These are phyloP conservation scores for Macrotrachela quadricornifera DNA, from an alignment of 1,140 invertebrate genomes.

Conservation along the genomic window DNA sequence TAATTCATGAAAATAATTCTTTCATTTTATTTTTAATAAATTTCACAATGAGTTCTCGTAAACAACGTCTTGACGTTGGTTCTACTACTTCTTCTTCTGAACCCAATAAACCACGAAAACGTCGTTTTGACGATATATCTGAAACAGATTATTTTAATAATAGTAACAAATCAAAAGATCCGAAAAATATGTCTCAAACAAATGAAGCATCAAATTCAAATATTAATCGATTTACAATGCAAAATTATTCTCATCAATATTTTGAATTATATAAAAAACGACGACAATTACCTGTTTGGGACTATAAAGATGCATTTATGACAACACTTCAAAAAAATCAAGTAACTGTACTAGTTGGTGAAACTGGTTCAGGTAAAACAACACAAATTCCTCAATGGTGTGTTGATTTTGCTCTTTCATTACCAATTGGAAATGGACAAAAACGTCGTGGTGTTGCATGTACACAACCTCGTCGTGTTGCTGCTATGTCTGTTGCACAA, in stretches of 20 bases:
- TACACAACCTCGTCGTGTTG: conserved; percentile 87
- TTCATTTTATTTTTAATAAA: too few relatives aligned
- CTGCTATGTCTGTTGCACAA: conserved; percentile 94
- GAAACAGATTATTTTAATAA: too few relatives aligned
- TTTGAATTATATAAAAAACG: conserved; percentile 49
- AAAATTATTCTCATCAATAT: conserved; percentile 21
- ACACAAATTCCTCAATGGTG: conserved; percentile 52
- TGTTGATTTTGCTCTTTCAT: conserved; percentile 52
- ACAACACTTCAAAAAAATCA: conserved; percentile 65
- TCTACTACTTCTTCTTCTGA: too few relatives aligned
- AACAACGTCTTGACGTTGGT: too few relatives aligned
- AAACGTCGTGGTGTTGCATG: conserved; percentile 56
- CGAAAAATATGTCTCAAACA: too few relatives aligned
- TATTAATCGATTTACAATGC: conserved; percentile 14
- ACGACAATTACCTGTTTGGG: conserved; percentile 79
- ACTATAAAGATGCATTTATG: conserved; percentile 87
- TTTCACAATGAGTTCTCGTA: too few relatives aligned
- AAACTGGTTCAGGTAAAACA: conserved; percentile 41
- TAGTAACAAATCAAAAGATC: too few relatives aligned
- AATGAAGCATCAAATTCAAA: too few relatives aligned
- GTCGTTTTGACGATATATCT: too few relatives aligned
- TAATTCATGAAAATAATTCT: too few relatives aligned
- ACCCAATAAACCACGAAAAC: too few relatives aligned
- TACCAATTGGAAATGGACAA: conserved; percentile 22
- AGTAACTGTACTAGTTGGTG: conserved; percentile 75